phyloP scores from a whole-genome alignment of 2,888 invertebrate genomes.

The Liposcelis brunnea region DNA sequence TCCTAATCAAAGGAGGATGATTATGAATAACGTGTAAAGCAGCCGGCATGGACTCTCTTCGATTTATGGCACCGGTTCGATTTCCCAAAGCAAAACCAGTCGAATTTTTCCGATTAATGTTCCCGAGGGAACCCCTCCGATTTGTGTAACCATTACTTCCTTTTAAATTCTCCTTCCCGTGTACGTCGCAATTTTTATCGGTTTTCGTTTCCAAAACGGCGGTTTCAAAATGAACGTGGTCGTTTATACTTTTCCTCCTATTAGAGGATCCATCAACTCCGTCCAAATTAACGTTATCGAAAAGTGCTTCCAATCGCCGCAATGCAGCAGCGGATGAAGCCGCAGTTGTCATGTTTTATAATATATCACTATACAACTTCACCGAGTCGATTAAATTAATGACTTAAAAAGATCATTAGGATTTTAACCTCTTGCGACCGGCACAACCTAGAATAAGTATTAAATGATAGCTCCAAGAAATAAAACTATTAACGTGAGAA shows the following conservation, averaged over 20 bases:
- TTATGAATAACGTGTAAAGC: not conserved
- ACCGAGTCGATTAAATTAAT: too few relatives aligned
- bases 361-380: too few relatives aligned
- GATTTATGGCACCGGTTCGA: constrained; percentile 16
- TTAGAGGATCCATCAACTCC: constrained; percentile 28
- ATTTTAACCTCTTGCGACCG: too few relatives aligned
- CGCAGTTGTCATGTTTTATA: constrained; percentile 3
- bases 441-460: too few relatives aligned
- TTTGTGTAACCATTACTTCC: constrained; percentile 28
- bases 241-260: constrained; percentile 18
- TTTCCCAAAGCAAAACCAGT: constrained; percentile 32
- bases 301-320: constrained; percentile 53
- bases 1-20: not conserved
- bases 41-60: constrained; percentile 29
- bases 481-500: too few relatives aligned
- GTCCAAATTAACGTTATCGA: constrained; percentile 45
- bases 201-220: constrained; percentile 25
- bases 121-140: constrained; percentile 40
- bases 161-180: constrained; percentile 32
- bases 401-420: too few relatives aligned
- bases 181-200: constrained; percentile 53
- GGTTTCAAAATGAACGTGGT: constrained; percentile 13
- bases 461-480: too few relatives aligned
- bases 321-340: constrained; percentile 36
- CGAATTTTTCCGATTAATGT: constrained; percentile 32